Percentiles rank a stretch among this genome's conserved stretches.
Evolutionary conservation across 2,888 invertebrate species (phyloP).

Genomic region (Lucinisca nassula): DNA sequence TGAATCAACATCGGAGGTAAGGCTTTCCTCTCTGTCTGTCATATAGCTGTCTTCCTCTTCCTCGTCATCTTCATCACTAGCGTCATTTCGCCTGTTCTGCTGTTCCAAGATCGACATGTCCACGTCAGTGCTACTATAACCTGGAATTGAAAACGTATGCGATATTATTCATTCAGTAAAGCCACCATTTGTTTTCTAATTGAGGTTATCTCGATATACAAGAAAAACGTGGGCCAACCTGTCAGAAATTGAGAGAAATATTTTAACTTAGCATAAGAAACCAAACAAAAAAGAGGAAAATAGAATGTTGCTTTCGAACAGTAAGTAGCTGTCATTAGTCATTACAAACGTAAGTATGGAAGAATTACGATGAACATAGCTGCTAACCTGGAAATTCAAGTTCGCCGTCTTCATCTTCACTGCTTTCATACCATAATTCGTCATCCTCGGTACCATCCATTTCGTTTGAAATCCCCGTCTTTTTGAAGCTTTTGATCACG

Average conservation of each 20-base stretch:
- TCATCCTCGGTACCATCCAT: conserved; percentile 33
- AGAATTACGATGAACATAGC: neutral
- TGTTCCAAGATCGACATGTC: neutral
- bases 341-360: neutral
- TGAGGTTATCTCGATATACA: neutral
- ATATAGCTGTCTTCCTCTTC: conserved; percentile 4
- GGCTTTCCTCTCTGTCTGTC: too few relatives aligned
- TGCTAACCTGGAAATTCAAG: conserved; percentile 28
- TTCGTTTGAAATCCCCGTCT: conserved; percentile 22
- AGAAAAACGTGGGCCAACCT: neutral
- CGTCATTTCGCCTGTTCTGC: neutral
- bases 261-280: neutral
- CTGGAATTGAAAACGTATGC: neutral
- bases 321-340: neutral
- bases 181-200: neutral
- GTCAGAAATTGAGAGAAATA: neutral
- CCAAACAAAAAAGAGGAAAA: neutral
- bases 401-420: conserved; percentile 19
- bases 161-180: neutral
- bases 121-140: neutral
- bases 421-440: conserved; percentile 17
- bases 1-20: neutral
- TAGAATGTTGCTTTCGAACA: neutral
- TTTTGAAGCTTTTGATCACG: conserved; percentile 26
- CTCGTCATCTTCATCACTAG: neutral